Evolutionary conservation across 2,888 invertebrate species (phyloP).

Genomic region (Leptothorax acervorum): DNA sequence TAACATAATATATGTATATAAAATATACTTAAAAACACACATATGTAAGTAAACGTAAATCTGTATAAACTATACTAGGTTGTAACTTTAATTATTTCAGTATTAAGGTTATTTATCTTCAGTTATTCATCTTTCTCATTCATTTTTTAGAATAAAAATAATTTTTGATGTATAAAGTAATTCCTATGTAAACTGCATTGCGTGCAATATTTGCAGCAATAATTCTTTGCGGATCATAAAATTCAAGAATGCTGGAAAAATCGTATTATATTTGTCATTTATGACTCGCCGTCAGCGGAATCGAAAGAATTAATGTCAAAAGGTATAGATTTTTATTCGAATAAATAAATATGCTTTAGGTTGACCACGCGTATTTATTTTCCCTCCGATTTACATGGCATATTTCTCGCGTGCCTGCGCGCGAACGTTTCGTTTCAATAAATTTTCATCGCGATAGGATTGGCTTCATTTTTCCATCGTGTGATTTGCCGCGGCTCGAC

Average conservation of each 20-base stretch:
- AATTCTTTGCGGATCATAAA: conserved; percentile 44
- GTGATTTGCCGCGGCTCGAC: conserved; percentile 50
- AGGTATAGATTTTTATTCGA: conserved; percentile 56
- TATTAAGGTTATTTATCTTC: not conserved
- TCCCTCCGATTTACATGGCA: conserved; percentile 69
- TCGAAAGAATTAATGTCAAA: conserved; percentile 57
- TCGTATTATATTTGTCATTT: conserved; percentile 56
- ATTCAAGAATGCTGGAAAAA: conserved; percentile 51
- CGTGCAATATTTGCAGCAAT: conserved; percentile 30
- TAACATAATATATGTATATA: not conserved
- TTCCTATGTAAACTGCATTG: conserved; percentile 19
- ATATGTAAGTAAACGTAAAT: not conserved
- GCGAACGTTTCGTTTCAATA: conserved; percentile 74
- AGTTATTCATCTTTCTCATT: not conserved
- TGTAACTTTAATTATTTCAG: conserved; percentile 28
- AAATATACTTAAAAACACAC: not conserved
- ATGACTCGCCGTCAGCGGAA: conserved; percentile 52
- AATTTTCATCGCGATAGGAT: conserved; percentile 75
- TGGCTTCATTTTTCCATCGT: conserved; percentile 71
- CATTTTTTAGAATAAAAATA: conserved; percentile 22
- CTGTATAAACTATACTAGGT: not conserved
- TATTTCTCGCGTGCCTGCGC: conserved; percentile 63
- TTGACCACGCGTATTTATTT: conserved; percentile 65
- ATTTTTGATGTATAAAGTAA: conserved; percentile 28
- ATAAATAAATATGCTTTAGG: conserved; percentile 55